Evolutionary conservation across 2,113 vertebrate genomes (phyloP), one percentile per base, ranked within the genome.

Genomic region (Epinephelus fuscoguttatus): DNA sequence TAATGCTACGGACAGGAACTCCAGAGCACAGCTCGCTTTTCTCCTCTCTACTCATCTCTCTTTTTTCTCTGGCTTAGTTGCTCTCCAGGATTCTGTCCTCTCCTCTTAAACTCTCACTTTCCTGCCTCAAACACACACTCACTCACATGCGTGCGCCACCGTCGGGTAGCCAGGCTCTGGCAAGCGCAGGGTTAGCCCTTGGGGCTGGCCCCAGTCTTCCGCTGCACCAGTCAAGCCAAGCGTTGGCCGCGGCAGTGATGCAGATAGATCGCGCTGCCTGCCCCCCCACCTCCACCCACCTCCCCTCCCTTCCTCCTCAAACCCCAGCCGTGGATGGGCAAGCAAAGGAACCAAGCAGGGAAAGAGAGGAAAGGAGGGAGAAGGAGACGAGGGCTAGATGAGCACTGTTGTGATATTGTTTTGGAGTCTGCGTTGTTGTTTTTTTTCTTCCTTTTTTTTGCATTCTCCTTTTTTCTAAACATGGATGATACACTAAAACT

Each of bases 161-260:
- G 45, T 52, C 49, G 70, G 68, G 57, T 82, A 82, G 83, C 83
- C 85, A 30, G 83, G 81, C 81, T 85, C 82, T 82, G 74, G 77
- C 4, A 74, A 79, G 75, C 50, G 49, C 70, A 6, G 84, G 94
- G 94, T 93, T 75, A 85, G 78, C 84, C 92, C 88, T 49, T 1
- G 80, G 77, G 92, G 93, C 92, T 95, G 95, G 95, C 94, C 95
- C 94, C 94, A 84, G 90, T 91, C 95, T 94, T 96, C 96, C 90
- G 96, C 96, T 95, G 96, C 95, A 94, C 94, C 92, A 97, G 96
- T 84, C 88, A 84, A 90, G 88, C 71, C 78, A 1, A 92, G 86
- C 76, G 70, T 84, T 85, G 93, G 89, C 96, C 96, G 93, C 95
- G 94, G 95, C 93, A 96, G 95, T 96, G 95, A 97, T 97, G 97